Base-by-base conservation (phyloP, 2,888 invertebrate genomes). In the Callosobruchus maculatus region DNA sequence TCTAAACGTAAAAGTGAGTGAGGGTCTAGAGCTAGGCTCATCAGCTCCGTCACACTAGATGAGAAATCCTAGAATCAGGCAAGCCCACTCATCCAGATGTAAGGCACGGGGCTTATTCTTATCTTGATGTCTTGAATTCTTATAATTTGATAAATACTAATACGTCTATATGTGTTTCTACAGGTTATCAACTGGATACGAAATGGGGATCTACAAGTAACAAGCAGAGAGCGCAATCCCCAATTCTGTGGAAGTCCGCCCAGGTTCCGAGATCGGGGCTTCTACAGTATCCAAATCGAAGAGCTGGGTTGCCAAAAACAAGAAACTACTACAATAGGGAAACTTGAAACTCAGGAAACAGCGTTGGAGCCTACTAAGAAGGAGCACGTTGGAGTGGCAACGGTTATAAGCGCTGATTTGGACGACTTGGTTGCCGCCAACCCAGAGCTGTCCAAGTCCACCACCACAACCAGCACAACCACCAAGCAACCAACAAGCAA, bases 241-340 rank as follows among this genome's bases (percentile, higher is more conserved):
- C 97, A 97, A 86, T 97, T 97, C 86, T 97, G 97, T 83, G 97
- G 96, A 20, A 92, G 92, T 79, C 97, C 97, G 0, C 89, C 92
- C 0, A 89, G 92, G 78, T 93, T 97, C 82, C 91, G 94, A 74
- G 94, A 95, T 77, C 90, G 94, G 70, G 95, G 93, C 67, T 96
- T 97, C 87, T 96, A 96, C 84, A 95, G 94, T 82, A 94, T 97
- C 80, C 93, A 93, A 85, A 92, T 94, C 0, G 93, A 93, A 81
- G 97, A 93, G 85, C 86, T 93, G 74, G 88, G 89, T 68, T 93
- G 93, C 76, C 85, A 72, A 18, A 30, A 74, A 2, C 76, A 74
- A 70, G 75, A 77, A 26, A 20, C 76, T 68, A 49, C 73, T 0
- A 68, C 73, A 2, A 70, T 74, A 18, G 69, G 77, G 2, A 71